These are phyloP conservation scores for Camponotus vicinus DNA, from an alignment of 1,140 invertebrate species.

Conservation along the genomic window DNA sequence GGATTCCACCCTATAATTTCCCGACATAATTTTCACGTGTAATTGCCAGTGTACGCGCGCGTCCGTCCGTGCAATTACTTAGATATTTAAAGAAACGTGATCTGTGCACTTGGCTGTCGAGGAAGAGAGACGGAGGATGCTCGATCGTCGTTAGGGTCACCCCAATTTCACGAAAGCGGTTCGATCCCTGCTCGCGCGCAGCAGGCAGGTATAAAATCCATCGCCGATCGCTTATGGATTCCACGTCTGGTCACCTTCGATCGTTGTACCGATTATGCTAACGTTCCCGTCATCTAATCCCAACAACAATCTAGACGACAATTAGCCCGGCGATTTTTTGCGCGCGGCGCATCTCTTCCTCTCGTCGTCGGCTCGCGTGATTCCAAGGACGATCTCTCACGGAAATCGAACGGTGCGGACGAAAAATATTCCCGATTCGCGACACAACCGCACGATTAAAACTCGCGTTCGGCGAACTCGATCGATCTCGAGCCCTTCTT, in stretches of 20 bases:
- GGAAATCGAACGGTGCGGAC: conserved; percentile 5
- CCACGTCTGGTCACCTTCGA: conserved; percentile 41
- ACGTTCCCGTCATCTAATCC: conserved; percentile 30
- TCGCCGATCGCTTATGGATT: neutral
- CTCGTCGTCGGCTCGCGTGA: conserved; percentile 31
- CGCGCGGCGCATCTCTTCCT: conserved; percentile 3
- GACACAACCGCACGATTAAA: conserved; percentile 23
- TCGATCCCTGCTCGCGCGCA: neutral
- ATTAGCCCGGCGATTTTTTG: conserved; percentile 53
- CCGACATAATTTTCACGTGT: conserved; percentile 52
- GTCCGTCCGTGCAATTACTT: conserved; percentile 39
- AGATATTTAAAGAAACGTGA: conserved; percentile 54
- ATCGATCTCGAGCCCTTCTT: conserved; percentile 36
- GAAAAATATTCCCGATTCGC: conserved; percentile 31
- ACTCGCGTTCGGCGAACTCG: conserved; percentile 37
- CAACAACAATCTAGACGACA: conserved; percentile 30
- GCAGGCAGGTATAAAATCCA: conserved; percentile 47
- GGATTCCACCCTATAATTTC: neutral
- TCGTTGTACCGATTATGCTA: conserved; percentile 50
- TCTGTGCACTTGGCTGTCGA: conserved; percentile 7
- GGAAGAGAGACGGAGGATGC: neutral
- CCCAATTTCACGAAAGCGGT: conserved; percentile 38
- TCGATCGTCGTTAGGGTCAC: conserved; percentile 12
- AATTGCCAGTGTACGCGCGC: conserved; percentile 41
- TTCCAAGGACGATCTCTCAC: neutral